Conservation (phyloP, 2,113 vertebrate genomes). For the Protobothrops flavoviridis region DNA sequence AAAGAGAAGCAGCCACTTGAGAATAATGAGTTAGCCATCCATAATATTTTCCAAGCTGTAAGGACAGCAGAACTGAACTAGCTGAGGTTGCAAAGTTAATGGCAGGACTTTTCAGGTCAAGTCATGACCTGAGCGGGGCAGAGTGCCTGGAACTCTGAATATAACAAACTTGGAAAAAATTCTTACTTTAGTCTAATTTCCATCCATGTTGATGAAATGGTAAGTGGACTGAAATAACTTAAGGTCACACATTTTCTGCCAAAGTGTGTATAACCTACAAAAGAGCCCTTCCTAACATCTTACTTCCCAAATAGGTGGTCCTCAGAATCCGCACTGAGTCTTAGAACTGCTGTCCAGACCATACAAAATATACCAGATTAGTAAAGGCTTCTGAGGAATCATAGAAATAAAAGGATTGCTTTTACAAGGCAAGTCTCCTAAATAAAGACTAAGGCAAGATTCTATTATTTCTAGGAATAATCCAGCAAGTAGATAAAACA, state of each 20-base stretch:
- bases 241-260: neutral
- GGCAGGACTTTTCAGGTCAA: constrained; percentile 24
- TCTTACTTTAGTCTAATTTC: neutral
- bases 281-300: neutral
- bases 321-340: neutral
- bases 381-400: neutral
- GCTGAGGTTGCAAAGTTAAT: constrained; percentile 55
- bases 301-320: neutral
- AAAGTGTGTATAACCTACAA: neutral
- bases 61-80: constrained; percentile 35
- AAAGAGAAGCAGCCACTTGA: constrained; percentile 59
- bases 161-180: neutral
- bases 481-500: neutral
- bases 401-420: neutral
- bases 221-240: neutral
- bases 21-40: constrained; percentile 55
- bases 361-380: neutral
- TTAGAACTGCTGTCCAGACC: neutral
- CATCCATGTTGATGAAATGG: neutral
- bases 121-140: constrained; percentile 6
- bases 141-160: neutral
- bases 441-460: neutral
- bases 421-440: neutral
- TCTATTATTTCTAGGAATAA: neutral
- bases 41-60: constrained; percentile 41